Evolutionary conservation across 2,113 vertebrate species (phyloP).

Genomic region (Siniperca chuatsi): DNA sequence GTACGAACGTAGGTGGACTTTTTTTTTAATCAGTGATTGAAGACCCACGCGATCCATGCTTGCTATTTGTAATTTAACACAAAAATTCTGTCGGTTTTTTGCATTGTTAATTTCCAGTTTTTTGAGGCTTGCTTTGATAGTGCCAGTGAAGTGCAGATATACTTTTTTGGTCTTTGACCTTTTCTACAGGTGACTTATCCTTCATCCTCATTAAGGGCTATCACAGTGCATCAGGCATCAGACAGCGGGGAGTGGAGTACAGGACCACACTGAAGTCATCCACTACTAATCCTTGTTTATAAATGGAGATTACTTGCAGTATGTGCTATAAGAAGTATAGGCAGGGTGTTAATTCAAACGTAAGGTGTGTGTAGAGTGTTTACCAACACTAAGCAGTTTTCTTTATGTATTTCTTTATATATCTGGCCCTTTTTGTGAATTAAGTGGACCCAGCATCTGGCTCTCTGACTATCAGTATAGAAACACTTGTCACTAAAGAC

Average conservation of each 20-base stretch:
- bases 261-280: conserved; percentile 70
- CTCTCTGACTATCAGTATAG: conserved; percentile 37
- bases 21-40: conserved; percentile 69
- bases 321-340: conserved; percentile 57
- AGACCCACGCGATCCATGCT: conserved; percentile 71
- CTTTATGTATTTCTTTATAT: conserved; percentile 27
- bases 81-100: conserved; percentile 47
- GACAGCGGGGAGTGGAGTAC: conserved; percentile 62
- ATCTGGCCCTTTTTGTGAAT: conserved; percentile 20
- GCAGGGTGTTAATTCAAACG: conserved; percentile 53
- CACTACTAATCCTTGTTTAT: conserved; percentile 55
- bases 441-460: conserved; percentile 33
- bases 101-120: conserved; percentile 65
- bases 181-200: conserved; percentile 78
- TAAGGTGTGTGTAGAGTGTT: conserved; percentile 54
- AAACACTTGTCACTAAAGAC: conserved; percentile 49
- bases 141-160: conserved; percentile 79
- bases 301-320: conserved; percentile 59
- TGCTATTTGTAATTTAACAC: conserved; percentile 75
- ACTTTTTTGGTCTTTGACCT: conserved; percentile 71
- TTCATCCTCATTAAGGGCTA: conserved; percentile 86
- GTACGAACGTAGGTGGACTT: conserved; percentile 76
- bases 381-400: conserved; percentile 64
- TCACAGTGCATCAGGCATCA: conserved; percentile 74
- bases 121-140: conserved; percentile 77